Base-by-base conservation (phyloP, 1,140 invertebrate genomes). In the Pseudoatta argentina region DNA sequence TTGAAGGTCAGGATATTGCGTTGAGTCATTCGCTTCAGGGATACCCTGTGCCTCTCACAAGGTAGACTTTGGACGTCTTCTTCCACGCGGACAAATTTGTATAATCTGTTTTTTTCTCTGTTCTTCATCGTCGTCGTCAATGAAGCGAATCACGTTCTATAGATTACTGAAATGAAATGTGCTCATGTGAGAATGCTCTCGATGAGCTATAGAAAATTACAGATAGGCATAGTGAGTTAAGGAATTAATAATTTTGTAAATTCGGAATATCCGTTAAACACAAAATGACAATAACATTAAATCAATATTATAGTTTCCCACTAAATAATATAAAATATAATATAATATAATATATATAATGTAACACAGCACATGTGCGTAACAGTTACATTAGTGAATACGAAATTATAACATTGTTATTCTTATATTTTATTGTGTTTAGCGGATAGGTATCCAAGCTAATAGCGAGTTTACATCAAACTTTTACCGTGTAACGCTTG, bases 11-110 rank as follows among this genome's bases (percentile, higher is more conserved):
- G 86, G 94, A 94, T 77, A 94, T 96, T 90, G 96, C 96, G 92
- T 92, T 97, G 78, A 95, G 95, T 89, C 96, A 96, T 92, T 95
- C 96, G 86, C 96, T 96, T 89, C 95, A 96, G 79, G 96, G 94
- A 86, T 96, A 95, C 90, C 96, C 96, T 81, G 95, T 95, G 89
- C 96, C 96, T 66, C 89, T 95, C 79, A 96, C 96, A 92, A 96
- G 96, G 96, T 97, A 90, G 89, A 87, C 21, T 67, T 27, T 63
- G 24, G 12, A 64, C 16, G 2, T 14, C 7, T n/a, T 51, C 34
- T 48, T 4, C 12, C 12, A 66, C 3, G 2, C 64, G 39, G 1
- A 21, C 2, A 2, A 24, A 67, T 76, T 7, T n/a, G 2, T 39
- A 34, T 30, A 39, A 18, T n/a, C 61, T 64, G 21, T 86, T 75